Percentiles rank a stretch among this genome's conserved stretches.
Evolutionary conservation across 1,140 invertebrate species (phyloP).

Genomic region (Trachelipus rathkii): DNA sequence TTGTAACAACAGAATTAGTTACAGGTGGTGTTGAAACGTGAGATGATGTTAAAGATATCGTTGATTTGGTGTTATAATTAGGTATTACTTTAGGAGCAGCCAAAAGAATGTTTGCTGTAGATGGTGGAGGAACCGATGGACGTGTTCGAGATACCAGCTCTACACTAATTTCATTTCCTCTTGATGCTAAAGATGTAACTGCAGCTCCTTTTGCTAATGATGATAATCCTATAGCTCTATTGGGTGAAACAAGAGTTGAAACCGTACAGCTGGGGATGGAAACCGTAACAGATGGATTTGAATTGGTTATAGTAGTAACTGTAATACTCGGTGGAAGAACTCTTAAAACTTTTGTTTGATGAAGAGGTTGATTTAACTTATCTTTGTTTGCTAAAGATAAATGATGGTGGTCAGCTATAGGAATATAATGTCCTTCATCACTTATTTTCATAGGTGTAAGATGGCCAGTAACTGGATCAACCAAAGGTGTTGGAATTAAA

Average conservation of each 20-base stretch:
- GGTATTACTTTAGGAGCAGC: not conserved
- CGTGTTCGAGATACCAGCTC: not conserved
- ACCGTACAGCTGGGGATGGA: not conserved
- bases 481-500: slow-evolving; percentile 16
- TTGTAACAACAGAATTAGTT: not conserved
- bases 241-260: not conserved
- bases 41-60: not conserved
- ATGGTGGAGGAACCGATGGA: not conserved
- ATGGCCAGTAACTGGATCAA: slow-evolving; percentile 28
- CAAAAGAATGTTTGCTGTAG: slow-evolving; percentile 1
- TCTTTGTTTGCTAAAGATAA: not conserved
- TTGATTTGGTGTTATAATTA: not conserved
- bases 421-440: slow-evolving; percentile 30
- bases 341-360: not conserved
- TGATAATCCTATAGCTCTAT: not conserved
- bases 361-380: not conserved
- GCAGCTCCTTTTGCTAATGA: not conserved
- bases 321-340: not conserved
- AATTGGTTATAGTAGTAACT: not conserved
- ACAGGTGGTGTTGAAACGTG: not conserved
- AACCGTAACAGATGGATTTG: not conserved
- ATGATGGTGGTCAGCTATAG: slow-evolving; percentile 4
- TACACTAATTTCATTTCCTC: not conserved
- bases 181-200: not conserved
- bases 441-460: slow-evolving; percentile 27